phyloP scores from a whole-genome alignment of 2,797 vertebrate genomes.

The Hirundo rustica region DNA sequence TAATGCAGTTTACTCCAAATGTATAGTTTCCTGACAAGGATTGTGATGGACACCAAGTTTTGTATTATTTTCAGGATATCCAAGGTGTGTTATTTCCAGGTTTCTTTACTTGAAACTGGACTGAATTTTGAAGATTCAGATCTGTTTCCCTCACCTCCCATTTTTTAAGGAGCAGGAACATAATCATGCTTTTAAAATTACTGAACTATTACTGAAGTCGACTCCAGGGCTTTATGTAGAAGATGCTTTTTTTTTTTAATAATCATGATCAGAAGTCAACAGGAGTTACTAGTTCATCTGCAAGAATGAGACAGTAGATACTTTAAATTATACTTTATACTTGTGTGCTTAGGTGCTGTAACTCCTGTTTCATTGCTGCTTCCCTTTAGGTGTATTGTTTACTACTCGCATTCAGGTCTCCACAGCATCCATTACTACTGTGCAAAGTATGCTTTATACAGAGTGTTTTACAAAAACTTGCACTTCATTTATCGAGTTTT shows the following conservation, averaged over 20 bases:
- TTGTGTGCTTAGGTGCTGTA: not conserved
- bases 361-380: not conserved
- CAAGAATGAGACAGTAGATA: not conserved
- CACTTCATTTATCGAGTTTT: not conserved
- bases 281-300: not conserved
- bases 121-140: not conserved
- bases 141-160: not conserved
- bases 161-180: not conserved
- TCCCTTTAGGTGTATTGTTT: not conserved
- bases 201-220: not conserved
- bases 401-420: rapidly evolving
- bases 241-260: not conserved
- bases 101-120: not conserved
- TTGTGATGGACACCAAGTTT: not conserved
- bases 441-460: not conserved
- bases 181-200: not conserved
- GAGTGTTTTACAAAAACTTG: not conserved
- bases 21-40: not conserved
- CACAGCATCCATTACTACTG: not conserved
- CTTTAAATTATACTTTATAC: not conserved
- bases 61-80: not conserved
- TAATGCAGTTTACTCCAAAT: not conserved
- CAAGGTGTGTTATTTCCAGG: not conserved
- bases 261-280: not conserved
- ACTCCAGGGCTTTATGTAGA: not conserved